phyloP scores from a whole-genome alignment of 2,888 invertebrate genomes.

The Drosophila buzzatii region DNA sequence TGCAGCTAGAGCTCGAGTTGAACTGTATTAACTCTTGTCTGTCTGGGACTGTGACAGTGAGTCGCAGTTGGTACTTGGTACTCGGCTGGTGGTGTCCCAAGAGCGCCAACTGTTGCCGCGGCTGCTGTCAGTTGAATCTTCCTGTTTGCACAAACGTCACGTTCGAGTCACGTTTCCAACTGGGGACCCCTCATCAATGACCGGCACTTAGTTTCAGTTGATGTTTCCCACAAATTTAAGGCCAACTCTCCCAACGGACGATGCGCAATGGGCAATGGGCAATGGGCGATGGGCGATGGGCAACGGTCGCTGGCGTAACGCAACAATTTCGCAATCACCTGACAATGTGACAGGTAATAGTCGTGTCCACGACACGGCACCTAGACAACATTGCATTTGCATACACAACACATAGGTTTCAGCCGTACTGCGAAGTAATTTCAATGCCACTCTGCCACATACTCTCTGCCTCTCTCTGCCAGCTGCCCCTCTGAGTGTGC shows the following conservation, averaged over 20 bases:
- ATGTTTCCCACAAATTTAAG: constrained; percentile 80
- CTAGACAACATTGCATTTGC: constrained; percentile 71
- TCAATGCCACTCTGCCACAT: constrained; percentile 54
- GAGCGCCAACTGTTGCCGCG: constrained; percentile 71
- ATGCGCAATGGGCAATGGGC: constrained; percentile 16
- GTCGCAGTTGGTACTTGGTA: constrained; percentile 33
- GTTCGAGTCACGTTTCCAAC: constrained; percentile 80
- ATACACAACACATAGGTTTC: constrained; percentile 49
- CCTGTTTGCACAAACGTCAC: constrained; percentile 81
- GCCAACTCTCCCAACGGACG: constrained; percentile 53
- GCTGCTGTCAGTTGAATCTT: constrained; percentile 79
- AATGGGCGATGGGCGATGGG: constrained; percentile 15
- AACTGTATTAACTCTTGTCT: constrained; percentile 77
- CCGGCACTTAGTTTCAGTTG: constrained; percentile 70
- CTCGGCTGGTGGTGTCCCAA: constrained; percentile 43
- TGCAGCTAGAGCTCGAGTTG: constrained; percentile 61
- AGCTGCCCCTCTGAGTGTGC: not conserved
- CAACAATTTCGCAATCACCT: constrained; percentile 83
- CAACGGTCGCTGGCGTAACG: constrained; percentile 66
- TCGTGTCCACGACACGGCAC: constrained; percentile 70
- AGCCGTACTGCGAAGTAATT: constrained; percentile 59
- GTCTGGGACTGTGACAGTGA: constrained; percentile 58
- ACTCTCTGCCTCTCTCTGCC: constrained; percentile 3
- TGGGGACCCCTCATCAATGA: constrained; percentile 65
- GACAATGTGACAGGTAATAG: constrained; percentile 83